phyloP scores from a whole-genome alignment of 2,888 invertebrate genomes.

The Helleia helle region DNA sequence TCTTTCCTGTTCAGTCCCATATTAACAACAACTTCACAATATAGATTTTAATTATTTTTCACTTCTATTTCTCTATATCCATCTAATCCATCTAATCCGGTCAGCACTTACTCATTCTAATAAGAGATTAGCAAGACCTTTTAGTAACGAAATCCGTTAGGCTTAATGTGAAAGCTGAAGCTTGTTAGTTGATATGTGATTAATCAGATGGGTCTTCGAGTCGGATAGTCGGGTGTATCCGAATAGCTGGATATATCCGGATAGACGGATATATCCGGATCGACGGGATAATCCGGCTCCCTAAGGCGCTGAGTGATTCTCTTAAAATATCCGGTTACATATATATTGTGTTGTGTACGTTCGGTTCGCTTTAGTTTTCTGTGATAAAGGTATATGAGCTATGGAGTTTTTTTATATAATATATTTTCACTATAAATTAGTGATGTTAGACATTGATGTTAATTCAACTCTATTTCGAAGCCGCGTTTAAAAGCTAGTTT shows the following conservation, averaged over 20 bases:
- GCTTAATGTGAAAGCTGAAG: constrained; percentile 23
- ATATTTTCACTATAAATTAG: too few relatives aligned
- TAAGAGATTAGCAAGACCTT: not conserved
- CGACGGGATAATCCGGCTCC: constrained; percentile 11
- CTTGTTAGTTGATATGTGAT: constrained; percentile 30
- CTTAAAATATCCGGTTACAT: constrained; percentile 11
- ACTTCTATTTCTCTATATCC: too few relatives aligned
- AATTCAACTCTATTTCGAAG: too few relatives aligned
- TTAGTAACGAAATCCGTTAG: constrained; percentile 2
- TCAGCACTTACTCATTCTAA: not conserved
- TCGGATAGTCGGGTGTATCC: constrained; percentile 20
- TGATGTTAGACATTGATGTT: too few relatives aligned
- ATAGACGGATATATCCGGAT: constrained; percentile 20
- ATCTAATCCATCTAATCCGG: not conserved
- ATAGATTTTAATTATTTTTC: too few relatives aligned
- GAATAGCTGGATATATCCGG: constrained; percentile 18
- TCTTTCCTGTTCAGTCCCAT: too few relatives aligned
- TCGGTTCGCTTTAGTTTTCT: too few relatives aligned
- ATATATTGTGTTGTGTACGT: constrained; percentile 1
- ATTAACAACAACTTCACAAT: too few relatives aligned
- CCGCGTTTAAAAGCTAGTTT: too few relatives aligned
- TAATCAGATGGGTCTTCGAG: constrained; percentile 23
- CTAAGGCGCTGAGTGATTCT: constrained; percentile 14
- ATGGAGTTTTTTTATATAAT: too few relatives aligned
- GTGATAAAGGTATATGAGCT: too few relatives aligned